Conservation (phyloP, 2,888 invertebrate species). For the Nemotelus nigrinus region DNA sequence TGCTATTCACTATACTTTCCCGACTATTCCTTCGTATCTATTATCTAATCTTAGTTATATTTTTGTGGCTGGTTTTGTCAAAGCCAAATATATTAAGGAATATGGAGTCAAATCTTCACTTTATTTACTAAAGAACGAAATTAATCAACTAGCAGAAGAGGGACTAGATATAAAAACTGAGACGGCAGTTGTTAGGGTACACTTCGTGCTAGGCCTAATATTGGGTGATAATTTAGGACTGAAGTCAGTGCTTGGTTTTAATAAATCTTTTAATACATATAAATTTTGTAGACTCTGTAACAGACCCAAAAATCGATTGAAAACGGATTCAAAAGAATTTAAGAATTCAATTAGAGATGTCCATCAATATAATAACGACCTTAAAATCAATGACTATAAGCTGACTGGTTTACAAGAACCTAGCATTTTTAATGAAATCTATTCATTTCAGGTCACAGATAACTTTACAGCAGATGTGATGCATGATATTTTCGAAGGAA, state of each 20-base stretch:
- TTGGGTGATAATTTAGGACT: conserved; percentile 43
- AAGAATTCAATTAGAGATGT: not conserved
- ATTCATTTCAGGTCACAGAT: conserved; percentile 39
- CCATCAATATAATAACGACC: conserved; percentile 12
- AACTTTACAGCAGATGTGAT: conserved; percentile 43
- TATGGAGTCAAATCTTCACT: not conserved
- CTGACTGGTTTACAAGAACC: conserved; percentile 32
- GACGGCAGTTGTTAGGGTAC: not conserved
- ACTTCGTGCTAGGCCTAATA: conserved; percentile 34
- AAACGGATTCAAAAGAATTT: conserved; percentile 24
- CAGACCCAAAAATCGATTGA: not conserved
- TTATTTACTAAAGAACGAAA: conserved; percentile 26
- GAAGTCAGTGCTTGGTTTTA: conserved; percentile 33
- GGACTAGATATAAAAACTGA: conserved; percentile 23
- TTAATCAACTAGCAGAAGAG: conserved; percentile 24
- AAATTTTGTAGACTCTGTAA: conserved; percentile 35
- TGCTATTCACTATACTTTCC: conserved; percentile 29
- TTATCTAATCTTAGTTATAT: not conserved
- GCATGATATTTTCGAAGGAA: conserved; percentile 47
- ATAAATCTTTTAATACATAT: conserved; percentile 35
- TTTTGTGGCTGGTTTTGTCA: conserved; percentile 16
- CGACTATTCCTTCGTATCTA: conserved; percentile 21
- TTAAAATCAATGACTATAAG: conserved; percentile 32
- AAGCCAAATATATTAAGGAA: conserved; percentile 10
- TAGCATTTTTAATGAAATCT: conserved; percentile 41